These are phyloP conservation scores for Epiperipatus broadwayi DNA, from an alignment of 2,888 invertebrate genomes.

Conservation along the genomic window DNA sequence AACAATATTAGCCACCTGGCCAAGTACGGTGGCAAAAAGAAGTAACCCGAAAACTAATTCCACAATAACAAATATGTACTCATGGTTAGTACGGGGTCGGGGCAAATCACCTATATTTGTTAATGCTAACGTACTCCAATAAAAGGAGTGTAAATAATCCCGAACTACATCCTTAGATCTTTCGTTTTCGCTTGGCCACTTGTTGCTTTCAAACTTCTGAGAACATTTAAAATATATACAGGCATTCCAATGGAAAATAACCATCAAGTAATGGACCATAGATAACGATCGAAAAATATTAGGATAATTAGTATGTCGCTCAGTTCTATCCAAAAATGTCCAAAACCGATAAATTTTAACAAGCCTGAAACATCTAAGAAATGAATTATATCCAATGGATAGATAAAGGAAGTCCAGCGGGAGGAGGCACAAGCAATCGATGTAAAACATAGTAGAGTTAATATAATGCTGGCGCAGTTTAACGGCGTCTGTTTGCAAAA, in stretches of 20 bases:
- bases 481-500: slow-evolving; percentile 79
- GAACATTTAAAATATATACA: no score
- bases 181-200: slow-evolving; percentile 13
- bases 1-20: slow-evolving; percentile 94
- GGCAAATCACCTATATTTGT: slow-evolving; percentile 87
- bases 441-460: slow-evolving; percentile 93
- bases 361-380: slow-evolving; percentile 78
- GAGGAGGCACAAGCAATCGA: slow-evolving; percentile 90
- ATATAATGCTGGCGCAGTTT: slow-evolving; percentile 90
- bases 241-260: slow-evolving; percentile 99
- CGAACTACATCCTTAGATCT: slow-evolving; percentile 51
- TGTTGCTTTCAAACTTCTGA: slow-evolving; percentile 18
- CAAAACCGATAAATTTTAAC: slow-evolving; percentile 95
- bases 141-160: slow-evolving; percentile 90
- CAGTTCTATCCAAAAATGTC: slow-evolving; percentile 95
- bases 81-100: slow-evolving; percentile 73
- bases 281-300: slow-evolving; percentile 54
- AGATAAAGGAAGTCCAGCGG: slow-evolving; percentile 94
- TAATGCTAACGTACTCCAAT: slow-evolving; percentile 89
- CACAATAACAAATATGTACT: slow-evolving; percentile 83
- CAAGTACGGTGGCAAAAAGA: slow-evolving; percentile 84
- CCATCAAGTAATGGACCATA: slow-evolving; percentile 65
- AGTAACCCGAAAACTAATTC: slow-evolving; percentile 83
- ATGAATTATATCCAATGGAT: slow-evolving; percentile 82
- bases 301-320: slow-evolving; percentile 95